phyloP scores from a whole-genome alignment of 2,113 vertebrate genomes.

The Cryptomyrus ogoouensis region DNA sequence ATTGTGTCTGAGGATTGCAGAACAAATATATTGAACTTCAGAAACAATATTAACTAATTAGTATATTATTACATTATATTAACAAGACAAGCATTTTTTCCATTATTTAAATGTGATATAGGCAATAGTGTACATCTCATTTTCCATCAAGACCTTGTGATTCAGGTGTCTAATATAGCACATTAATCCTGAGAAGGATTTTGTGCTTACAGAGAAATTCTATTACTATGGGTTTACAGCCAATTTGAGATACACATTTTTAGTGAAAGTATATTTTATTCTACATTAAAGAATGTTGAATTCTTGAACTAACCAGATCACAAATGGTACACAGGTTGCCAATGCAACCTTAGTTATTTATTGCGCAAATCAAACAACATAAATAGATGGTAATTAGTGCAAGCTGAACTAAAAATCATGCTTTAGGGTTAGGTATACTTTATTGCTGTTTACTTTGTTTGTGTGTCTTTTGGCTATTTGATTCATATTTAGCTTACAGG shows the following conservation, averaged over 20 bases:
- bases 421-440: conserved; percentile 58
- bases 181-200: neutral
- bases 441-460: conserved; percentile 60
- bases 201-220: neutral
- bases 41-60: neutral
- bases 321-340: neutral
- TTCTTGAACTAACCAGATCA: neutral
- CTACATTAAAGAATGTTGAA: neutral
- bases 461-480: conserved; percentile 56
- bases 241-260: neutral
- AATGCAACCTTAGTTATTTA: conserved; percentile 42
- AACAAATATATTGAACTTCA: neutral
- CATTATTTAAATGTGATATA: neutral
- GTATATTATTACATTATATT: neutral
- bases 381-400: conserved; percentile 60
- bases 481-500: conserved; percentile 66
- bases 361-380: conserved; percentile 43
- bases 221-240: neutral
- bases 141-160: neutral
- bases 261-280: neutral
- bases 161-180: neutral
- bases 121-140: neutral
- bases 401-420: conserved; percentile 48
- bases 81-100: neutral
- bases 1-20: neutral